Evolutionary conservation across 1,140 invertebrate species (phyloP).

Genomic region (Drosophila ficusphila): DNA sequence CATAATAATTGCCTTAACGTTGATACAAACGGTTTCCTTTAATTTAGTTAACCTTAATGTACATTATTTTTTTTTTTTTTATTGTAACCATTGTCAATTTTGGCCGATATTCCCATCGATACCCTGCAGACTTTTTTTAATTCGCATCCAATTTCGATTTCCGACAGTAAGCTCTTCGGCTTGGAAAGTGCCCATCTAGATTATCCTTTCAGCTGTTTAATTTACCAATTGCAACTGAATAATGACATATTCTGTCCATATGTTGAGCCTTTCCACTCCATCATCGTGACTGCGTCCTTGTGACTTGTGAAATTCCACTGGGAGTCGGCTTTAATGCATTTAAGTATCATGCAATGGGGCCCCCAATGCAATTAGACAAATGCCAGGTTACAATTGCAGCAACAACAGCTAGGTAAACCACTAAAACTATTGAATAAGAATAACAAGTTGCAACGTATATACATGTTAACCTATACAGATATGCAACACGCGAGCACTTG

Average conservation of each 20-base stretch:
- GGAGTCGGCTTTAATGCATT: constrained; percentile 60
- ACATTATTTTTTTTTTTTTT: neutral
- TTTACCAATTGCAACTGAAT: constrained; percentile 44
- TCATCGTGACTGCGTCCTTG: constrained; percentile 25
- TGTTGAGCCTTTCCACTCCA: constrained; percentile 38
- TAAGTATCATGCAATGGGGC: constrained; percentile 56
- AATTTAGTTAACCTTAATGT: no score
- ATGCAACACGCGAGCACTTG: constrained; percentile 37
- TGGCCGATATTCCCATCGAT: neutral
- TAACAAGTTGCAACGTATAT: neutral
- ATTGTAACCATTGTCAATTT: neutral
- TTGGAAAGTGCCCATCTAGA: constrained; percentile 15
- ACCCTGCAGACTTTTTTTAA: neutral
- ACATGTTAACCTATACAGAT: neutral
- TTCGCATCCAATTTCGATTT: constrained; percentile 6
- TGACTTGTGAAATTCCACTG: constrained; percentile 29
- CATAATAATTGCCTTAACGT: no score
- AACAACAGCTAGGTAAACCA: constrained; percentile 38
- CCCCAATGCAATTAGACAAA: constrained; percentile 71
- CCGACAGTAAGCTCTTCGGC: neutral
- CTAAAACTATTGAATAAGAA: constrained; percentile 26
- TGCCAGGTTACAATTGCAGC: constrained; percentile 17
- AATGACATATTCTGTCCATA: constrained; percentile 66
- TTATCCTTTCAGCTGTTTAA: constrained; percentile 31
- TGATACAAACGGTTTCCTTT: no score